Percentiles rank a stretch among this genome's conserved stretches.
phyloP scores from a whole-genome alignment of 2,888 invertebrate species.

The Drosophila longiperda region DNA sequence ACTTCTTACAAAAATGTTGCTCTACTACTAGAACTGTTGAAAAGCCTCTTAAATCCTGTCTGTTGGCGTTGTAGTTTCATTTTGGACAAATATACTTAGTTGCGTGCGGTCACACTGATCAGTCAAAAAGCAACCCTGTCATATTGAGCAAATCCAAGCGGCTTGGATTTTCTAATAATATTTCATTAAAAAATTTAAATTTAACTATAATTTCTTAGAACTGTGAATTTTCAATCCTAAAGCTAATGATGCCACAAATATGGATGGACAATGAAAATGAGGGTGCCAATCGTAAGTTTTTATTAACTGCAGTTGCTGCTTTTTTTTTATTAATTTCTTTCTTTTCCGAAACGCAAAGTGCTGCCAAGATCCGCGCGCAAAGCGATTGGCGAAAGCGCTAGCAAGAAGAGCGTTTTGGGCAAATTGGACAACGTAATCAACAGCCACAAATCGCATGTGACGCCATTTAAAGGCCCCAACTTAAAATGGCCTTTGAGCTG shows the following conservation, averaged over 20 bases:
- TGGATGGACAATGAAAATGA: constrained; percentile 49
- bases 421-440: constrained; percentile 43
- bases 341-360: constrained; percentile 20
- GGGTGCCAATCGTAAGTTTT: constrained; percentile 33
- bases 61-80: not conserved
- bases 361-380: constrained; percentile 36
- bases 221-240: not conserved
- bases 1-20: not conserved
- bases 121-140: constrained; percentile 6
- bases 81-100: not conserved
- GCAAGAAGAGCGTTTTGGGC: constrained; percentile 38
- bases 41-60: not conserved
- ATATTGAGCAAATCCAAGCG: not conserved
- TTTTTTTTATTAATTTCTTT: not conserved
- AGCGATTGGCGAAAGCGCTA: constrained; percentile 2
- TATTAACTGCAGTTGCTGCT: too few species aligned
- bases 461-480: constrained; percentile 28
- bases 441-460: constrained; percentile 15
- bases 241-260: constrained; percentile 39
- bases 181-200: not conserved
- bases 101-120: constrained; percentile 21
- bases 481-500: constrained; percentile 29
- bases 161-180: constrained; percentile 18
- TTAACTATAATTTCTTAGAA: not conserved
- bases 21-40: not conserved